Evolutionary conservation across 2,888 invertebrate species (phyloP), one percentile per base, ranked within the genome.

Genomic region (Zaprionus obscuricornis): DNA sequence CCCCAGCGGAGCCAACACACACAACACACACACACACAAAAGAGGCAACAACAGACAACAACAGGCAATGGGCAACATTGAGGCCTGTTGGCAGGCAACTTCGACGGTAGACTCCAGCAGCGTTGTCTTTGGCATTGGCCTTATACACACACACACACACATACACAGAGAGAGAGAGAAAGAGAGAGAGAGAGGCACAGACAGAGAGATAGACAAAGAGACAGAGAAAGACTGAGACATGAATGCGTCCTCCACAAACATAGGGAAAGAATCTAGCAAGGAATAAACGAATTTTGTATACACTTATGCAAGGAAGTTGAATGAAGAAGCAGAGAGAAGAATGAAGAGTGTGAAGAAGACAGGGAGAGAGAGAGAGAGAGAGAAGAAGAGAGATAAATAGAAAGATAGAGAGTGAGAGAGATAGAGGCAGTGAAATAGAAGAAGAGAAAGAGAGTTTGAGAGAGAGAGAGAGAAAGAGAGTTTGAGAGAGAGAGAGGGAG

Each of bases 101-200:
- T 50, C 22, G 72, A 6, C 54, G 49, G 37, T n/a, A 50, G 54
- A 36, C 68, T 52, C 36, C 67, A 74, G 71, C 75, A 65, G 42
- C 34, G 49, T 64, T 59, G 58, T 65, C 76, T 75, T 83, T 78
- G 79, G 83, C 83, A 71, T 69, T 69, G 79, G 71, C 65, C 74
- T 60, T 26, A 26, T 16, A 6, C 8, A 4, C 47, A 37, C 18
- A 13, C 27, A 5, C 11, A 22, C 22, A 31, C 13, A 6, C 14
- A 16, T 3, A 18, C 4, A 24, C 20, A 34, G 40, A 13, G 24
- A 31, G 36, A n/a, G n/a, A n/a, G n/a, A n/a, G n/a, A n/a, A n/a
- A n/a, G n/a, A n/a, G n/a, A n/a, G n/a, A n/a, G n/a, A n/a, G n/a
- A n/a, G n/a, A n/a, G n/a, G n/a, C 14, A 16, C 5, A 18, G 2